Base-by-base conservation (phyloP, 2,113 vertebrate species). In the Grammomys dolichurus region DNA sequence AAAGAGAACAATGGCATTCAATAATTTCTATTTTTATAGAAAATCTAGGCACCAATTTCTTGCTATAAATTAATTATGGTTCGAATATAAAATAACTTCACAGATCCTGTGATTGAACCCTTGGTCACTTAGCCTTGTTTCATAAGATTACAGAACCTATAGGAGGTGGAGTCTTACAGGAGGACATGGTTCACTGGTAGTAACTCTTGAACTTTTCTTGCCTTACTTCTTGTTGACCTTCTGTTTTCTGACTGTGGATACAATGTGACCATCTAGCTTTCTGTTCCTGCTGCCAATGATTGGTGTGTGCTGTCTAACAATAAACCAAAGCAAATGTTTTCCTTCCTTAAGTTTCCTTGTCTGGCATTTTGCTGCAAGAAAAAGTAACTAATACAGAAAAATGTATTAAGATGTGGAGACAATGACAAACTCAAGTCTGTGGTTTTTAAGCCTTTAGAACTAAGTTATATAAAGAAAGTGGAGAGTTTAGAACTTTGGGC, bases 1-100 rank as follows among this genome's bases (percentile, higher is more conserved):
- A 87, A 82, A 94, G 16, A 90, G 40, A 92, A 77, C 3, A 97
- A 78, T 75, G 19, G 0, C 22, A 69, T 90, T 93, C 93, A 69
- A 75, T 54, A 36, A 87, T 60, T 70, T 80, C 65, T 94, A 43
- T 86, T 76, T 90, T 81, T 91, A 75, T 19, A 78, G 40, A 46
- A 94, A 95, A 69, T 22, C 24, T 87, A 89, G 33, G 33, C 56
- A n/a, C 9, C 63, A 65, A 19, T 60, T 85, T 69, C 8, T 72
- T 82, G 40, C 54, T 95, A 51, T 4, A 82, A 87, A 72, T 84
- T 63, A 36, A 67, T 70, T 58, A 22, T 58, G 10, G 20, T 81
- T 58, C 24, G 51, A n/a, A 40, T 58, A 11, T 58, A 36, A 81
- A 58, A 81, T 81, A 19, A n/a, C 3, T 13, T 6, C 20, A 24